Conservation (phyloP, 2,888 invertebrate genomes). For the Plagodis pulveraria region DNA sequence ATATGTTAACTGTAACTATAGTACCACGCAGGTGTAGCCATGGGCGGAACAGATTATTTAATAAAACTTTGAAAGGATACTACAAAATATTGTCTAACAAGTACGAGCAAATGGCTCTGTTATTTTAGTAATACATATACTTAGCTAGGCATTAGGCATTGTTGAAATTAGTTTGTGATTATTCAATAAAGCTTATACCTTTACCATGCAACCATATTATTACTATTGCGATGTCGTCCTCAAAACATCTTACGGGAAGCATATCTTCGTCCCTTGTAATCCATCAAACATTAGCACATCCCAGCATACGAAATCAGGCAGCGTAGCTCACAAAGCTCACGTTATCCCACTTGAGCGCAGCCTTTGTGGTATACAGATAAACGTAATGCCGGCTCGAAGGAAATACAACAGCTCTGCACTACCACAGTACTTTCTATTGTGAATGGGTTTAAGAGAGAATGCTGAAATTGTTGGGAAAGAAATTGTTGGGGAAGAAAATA, state of each 20-base stretch:
- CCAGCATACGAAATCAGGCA: constrained; percentile 40
- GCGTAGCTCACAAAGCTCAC: constrained; percentile 57
- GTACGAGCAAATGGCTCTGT: no score
- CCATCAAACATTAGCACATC: constrained; percentile 35
- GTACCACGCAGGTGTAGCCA: no score
- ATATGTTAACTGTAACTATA: no score
- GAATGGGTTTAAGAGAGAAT: constrained; percentile 4
- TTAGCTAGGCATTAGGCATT: no score
- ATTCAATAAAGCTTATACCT: no score
- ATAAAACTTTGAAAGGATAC: no score
- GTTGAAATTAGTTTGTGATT: no score
- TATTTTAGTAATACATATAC: no score
- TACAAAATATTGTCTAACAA: no score
- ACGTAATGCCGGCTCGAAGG: constrained; percentile 33
- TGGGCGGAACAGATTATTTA: no score
- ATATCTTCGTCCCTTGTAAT: constrained; percentile 26
- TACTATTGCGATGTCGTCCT: no score
- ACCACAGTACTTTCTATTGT: constrained; percentile 16
- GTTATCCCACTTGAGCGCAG: constrained; percentile 72
- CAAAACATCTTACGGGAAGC: background rate
- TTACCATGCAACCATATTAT: no score
- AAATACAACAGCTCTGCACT: constrained; percentile 21
- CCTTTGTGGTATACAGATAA: constrained; percentile 67
- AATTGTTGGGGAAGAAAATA: constrained; percentile 2
- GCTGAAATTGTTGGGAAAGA: constrained; percentile 7